Conservation (phyloP, 2,888 invertebrate genomes). For the Hesperia comma region DNA sequence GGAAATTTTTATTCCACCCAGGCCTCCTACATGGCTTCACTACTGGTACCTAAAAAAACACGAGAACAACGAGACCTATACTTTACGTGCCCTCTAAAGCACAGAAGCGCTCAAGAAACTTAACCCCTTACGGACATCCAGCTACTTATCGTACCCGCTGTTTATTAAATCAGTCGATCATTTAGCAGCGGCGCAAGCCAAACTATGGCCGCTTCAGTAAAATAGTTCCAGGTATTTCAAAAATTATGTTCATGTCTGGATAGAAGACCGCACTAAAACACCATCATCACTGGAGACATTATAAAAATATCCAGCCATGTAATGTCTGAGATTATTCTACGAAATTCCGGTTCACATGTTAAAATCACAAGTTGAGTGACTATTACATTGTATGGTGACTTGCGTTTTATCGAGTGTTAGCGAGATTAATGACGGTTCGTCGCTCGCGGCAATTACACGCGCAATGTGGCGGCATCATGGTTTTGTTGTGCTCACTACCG, state of each 20-base stretch:
- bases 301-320: constrained; percentile 10
- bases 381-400: constrained; percentile 76
- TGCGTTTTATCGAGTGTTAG: constrained; percentile 80
- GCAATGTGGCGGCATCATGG: constrained; percentile 74
- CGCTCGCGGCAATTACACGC: constrained; percentile 79
- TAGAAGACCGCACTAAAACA: constrained; percentile 39
- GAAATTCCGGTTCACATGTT: constrained; percentile 39
- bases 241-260: background rate
- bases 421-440: constrained; percentile 79
- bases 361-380: constrained; percentile 52
- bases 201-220: too few relatives aligned
- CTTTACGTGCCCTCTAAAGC: too few relatives aligned
- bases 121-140: too few relatives aligned
- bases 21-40: too few relatives aligned
- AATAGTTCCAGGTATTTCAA: too few relatives aligned
- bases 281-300: constrained; percentile 44
- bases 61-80: too few relatives aligned
- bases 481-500: constrained; percentile 59
- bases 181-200: too few relatives aligned
- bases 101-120: too few relatives aligned
- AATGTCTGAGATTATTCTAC: constrained; percentile 28
- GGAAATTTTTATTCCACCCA: too few relatives aligned
- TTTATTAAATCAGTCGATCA: too few relatives aligned
- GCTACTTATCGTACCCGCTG: too few relatives aligned
- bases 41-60: too few relatives aligned